Base-by-base conservation (phyloP, 2,888 invertebrate genomes). In the Drosophila quinaria region DNA sequence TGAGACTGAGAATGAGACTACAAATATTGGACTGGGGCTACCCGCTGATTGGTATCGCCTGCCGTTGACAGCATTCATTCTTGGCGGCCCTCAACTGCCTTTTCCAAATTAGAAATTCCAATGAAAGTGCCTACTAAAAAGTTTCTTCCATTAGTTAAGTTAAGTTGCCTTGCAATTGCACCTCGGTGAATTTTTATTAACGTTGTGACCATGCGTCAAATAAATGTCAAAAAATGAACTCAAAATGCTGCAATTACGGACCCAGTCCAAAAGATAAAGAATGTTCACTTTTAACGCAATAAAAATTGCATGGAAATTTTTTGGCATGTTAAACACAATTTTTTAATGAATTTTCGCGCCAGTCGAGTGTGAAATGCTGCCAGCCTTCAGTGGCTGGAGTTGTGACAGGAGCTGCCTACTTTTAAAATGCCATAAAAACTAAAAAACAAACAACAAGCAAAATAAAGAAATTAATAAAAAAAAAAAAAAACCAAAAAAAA, bases 291-390 rank as follows among this genome's bases (percentile, higher is more conserved):
- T 59, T 63, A n/a, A 25, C 25, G 74, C 80, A 81, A 84, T 87
- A 81, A 79, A 83, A 83, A 83, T 73, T 74, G 62, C 66, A 68
- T 59, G 62, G 60, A 80, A 80, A 73, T 81, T 78, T 82, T 72
- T 67, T 75, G 78, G 78, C 70, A 78, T 79, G 79, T 78, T 78
- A 78, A 78, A 78, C 76, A 78, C 76, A 70, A 80, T 76, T 76
- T 79, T 79, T 80, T 91, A 92, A 91, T 92, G 91, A 91, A 91
- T 91, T 92, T 91, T 91, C 87, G 82, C 89, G 90, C 89, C 91
- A 90, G 83, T 90, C 90, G 90, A 91, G 91, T 91, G 91, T 91
- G 87, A 91, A 91, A 91, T 90, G 90, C 68, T 25, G 59, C 37
- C 77, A 74, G 78, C 56, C 42, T 47, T 10, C 68, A 35, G 13